Evolutionary conservation across 2,113 vertebrate species (phyloP), one percentile per base, ranked within the genome.

Genomic region (Poecile atricapillus): DNA sequence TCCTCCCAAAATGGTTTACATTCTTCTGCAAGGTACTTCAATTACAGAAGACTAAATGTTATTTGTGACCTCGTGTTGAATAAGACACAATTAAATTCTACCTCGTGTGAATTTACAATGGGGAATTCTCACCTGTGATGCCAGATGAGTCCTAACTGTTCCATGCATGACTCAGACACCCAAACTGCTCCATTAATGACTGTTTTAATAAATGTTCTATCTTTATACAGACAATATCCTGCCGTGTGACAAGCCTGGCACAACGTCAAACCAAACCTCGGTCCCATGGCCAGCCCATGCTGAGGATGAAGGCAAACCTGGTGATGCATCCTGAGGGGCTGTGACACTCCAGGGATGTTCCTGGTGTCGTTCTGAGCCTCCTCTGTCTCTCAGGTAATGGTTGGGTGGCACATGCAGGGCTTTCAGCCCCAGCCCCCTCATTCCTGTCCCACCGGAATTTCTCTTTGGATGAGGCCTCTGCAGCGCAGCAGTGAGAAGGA

Each of bases 71-170:
- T 49, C 0, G 4, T 31, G 52, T 65, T 58, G 84, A 91, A 77
- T 63, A 87, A 91, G 62, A 25, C 67, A 62, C 65, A 68, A 64
- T 86, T 86, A 84, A 89, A 89, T 87, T 92, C 64, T 77, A 76
- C 55, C 85, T 74, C 55, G 30, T 49, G 65, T 91, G 94, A 83
- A 79, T 93, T 91, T 56, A 69, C 3, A 2, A 14, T 4, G 52
- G 75, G 67, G 68, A 83, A 89, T 95, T 92, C 73, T 92, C 83
- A 81, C 92, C 70, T 64, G 62, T 3, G 70, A 30, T 73, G 73
- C 63, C 62, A 58, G 50, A 69, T 89, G 94, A 95, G 55, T 53
- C 73, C 95, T 84, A 75, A 75, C 92, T 82, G 91, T 52, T 55
- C 82, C 52, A 41, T 2, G 78, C 22, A 0, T 93, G 94, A 96